Evolutionary conservation across 53 echinoderm and acorn worm species (phyloP).

Genomic region (Apostichopus leukothele): DNA sequence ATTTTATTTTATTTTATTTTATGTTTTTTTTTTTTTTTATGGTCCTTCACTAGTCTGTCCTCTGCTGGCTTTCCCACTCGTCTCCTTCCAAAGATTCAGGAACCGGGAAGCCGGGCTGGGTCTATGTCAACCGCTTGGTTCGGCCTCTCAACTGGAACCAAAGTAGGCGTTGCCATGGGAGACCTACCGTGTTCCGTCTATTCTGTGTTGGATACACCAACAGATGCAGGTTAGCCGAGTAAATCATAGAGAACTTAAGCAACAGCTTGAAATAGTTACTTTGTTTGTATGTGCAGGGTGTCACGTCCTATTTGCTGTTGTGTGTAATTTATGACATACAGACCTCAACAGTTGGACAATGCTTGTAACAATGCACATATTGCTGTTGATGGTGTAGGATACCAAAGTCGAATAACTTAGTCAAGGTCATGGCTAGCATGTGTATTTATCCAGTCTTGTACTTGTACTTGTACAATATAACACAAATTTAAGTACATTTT

Average conservation of each 20-base stretch:
- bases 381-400: too few relatives aligned
- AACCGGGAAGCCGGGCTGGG: slow-evolving; percentile 73
- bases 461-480: neutral
- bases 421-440: too few relatives aligned
- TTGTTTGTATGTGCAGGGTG: too few relatives aligned
- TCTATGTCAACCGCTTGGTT: slow-evolving; percentile 54
- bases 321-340: too few relatives aligned
- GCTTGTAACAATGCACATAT: too few relatives aligned
- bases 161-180: slow-evolving; percentile 83
- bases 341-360: neutral
- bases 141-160: slow-evolving; percentile 63
- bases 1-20: neutral
- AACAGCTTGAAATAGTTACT: too few relatives aligned
- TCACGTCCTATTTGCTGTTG: too few relatives aligned
- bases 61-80: slow-evolving; percentile 75
- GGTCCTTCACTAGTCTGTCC: slow-evolving; percentile 50
- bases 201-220: slow-evolving; percentile 53
- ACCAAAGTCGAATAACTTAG: too few relatives aligned
- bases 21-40: neutral
- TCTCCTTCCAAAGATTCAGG: slow-evolving; percentile 70
- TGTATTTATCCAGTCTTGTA: too few relatives aligned
- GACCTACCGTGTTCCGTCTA: slow-evolving; percentile 82
- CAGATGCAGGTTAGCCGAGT: slow-evolving; percentile 75
- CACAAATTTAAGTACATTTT: neutral
- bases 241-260: too few relatives aligned